Conservation (phyloP, 2,797 vertebrate genomes). For the Anableps anableps region DNA sequence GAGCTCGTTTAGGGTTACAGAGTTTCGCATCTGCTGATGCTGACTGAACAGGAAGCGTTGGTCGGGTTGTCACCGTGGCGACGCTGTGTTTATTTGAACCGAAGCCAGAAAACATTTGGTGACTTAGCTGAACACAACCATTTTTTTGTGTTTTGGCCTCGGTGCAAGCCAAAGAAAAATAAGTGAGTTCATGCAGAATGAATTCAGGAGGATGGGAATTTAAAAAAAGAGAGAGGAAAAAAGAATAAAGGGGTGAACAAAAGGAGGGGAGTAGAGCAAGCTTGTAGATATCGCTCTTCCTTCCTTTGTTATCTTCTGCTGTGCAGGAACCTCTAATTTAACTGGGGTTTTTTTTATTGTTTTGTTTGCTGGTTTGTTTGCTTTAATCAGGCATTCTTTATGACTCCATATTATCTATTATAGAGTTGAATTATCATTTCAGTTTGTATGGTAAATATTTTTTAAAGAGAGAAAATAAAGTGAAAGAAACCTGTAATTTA, state of each 20-base stretch:
- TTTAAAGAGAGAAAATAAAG: conserved; percentile 43
- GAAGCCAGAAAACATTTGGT: conserved; percentile 52
- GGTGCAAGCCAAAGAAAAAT: conserved; percentile 17
- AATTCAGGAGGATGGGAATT: neutral
- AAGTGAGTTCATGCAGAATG: neutral
- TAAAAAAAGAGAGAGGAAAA: neutral
- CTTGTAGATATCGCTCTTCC: conserved; percentile 41
- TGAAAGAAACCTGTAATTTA: conserved; percentile 57
- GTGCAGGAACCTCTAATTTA: conserved; percentile 87
- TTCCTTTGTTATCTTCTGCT: conserved; percentile 88
- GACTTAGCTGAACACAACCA: conserved; percentile 22
- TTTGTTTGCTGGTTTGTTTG: conserved; percentile 58
- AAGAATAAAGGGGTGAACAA: neutral
- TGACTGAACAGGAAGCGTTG: conserved; percentile 66
- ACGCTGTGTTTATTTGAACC: conserved; percentile 58
- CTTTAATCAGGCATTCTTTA: conserved; percentile 71
- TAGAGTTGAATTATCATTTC: conserved; percentile 28
- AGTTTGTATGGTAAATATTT: conserved; percentile 30
- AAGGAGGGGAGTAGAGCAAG: conserved; percentile 57
- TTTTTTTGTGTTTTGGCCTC: conserved; percentile 22
- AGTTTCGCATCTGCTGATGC: conserved; percentile 46
- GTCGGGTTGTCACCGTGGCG: conserved; percentile 47
- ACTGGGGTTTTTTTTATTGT: conserved; percentile 47
- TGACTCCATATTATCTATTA: conserved; percentile 58
- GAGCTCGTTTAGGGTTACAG: conserved; percentile 15